Evolutionary conservation across 2,888 invertebrate species (phyloP).

Genomic region (Eumerus sabulonum): DNA sequence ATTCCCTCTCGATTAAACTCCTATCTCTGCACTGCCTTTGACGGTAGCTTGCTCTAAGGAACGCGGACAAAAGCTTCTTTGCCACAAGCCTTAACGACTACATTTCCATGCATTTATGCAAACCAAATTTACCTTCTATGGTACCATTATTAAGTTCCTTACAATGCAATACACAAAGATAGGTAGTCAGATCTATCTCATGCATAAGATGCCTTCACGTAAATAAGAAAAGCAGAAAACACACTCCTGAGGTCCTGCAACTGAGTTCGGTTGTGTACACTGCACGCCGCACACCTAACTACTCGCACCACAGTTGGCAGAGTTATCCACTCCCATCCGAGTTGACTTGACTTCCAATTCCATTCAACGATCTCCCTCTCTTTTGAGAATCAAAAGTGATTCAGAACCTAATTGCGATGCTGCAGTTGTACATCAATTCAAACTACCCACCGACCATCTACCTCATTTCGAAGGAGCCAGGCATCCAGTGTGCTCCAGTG

Average conservation of each 20-base stretch:
- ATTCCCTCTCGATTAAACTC: too few species aligned
- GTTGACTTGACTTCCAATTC: constrained; percentile 13
- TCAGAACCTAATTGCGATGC: constrained; percentile 57
- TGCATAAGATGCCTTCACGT: too few species aligned
- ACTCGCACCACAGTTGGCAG: constrained; percentile 30
- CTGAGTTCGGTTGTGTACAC: constrained; percentile 20
- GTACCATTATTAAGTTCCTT: constrained; percentile 41
- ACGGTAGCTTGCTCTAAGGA: neutral
- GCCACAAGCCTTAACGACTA: neutral
- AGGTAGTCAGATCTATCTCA: too few species aligned
- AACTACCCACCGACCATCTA: neutral
- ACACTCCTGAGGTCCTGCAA: constrained; percentile 42
- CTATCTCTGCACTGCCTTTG: too few species aligned
- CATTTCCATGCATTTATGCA: constrained; percentile 54
- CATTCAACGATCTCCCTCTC: constrained; percentile 18
- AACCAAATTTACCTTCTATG: constrained; percentile 47
- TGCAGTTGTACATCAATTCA: constrained; percentile 37
- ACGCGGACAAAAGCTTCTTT: neutral
- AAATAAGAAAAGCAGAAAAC: constrained; percentile 18
- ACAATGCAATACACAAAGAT: neutral
- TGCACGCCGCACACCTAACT: constrained; percentile 2
- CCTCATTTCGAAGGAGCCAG: neutral
- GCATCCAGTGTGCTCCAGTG: constrained; percentile 24
- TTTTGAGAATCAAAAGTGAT: constrained; percentile 57
- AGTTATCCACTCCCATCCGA: constrained; percentile 31